Conservation (phyloP, 2,797 vertebrate genomes). For the Myoxocephalus aenaeus region DNA sequence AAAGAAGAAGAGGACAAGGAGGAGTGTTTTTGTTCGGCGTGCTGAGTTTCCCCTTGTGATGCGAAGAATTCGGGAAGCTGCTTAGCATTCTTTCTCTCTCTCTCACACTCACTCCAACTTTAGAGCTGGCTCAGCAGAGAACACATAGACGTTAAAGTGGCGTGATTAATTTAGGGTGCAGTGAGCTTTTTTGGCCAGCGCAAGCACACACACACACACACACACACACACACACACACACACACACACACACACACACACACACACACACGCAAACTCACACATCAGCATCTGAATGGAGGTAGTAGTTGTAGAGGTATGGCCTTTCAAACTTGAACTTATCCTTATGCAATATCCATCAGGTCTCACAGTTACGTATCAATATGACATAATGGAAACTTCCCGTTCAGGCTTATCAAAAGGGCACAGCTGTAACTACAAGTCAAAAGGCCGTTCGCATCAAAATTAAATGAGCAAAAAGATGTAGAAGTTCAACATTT, state of each 20-base stretch:
- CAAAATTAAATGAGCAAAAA: constrained; percentile 2
- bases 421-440: constrained; percentile 42
- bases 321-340: constrained; percentile 48
- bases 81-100: constrained; percentile 60
- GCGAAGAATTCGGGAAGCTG: constrained; percentile 48
- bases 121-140: constrained; percentile 78
- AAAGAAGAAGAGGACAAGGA: constrained; percentile 32
- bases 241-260: constrained; percentile 1
- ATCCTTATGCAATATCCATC: constrained; percentile 33
- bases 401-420: constrained; percentile 45
- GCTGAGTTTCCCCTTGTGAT: constrained; percentile 33
- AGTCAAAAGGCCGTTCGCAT: constrained; percentile 20
- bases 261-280: constrained; percentile 11
- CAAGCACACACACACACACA: neutral
- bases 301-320: constrained; percentile 43
- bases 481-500: constrained; percentile 1
- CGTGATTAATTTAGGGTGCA: constrained; percentile 77
- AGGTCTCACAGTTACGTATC: constrained; percentile 26
- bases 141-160: constrained; percentile 71
- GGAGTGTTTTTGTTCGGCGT: constrained; percentile 42
- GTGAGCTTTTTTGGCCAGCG: constrained; percentile 51
- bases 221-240: constrained; percentile 9
- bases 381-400: constrained; percentile 35
- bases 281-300: constrained; percentile 35
- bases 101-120: constrained; percentile 60